Evolutionary conservation across 2,888 invertebrate species (phyloP).

Genomic region (Acanthopleura granulata): DNA sequence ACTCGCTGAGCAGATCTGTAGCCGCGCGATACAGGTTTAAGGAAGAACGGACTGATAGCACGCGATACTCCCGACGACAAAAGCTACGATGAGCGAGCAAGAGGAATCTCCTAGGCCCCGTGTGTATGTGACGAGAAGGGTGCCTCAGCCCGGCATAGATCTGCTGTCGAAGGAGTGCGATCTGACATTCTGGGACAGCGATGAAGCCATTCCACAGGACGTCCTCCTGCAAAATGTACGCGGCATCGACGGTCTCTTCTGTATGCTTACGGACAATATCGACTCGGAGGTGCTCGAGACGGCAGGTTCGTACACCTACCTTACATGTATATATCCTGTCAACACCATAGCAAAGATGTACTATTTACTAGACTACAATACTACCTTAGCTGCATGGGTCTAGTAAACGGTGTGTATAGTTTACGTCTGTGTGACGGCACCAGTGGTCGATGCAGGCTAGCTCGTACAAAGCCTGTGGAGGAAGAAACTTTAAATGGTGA

Average conservation of each 20-base stretch:
- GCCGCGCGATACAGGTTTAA: no score
- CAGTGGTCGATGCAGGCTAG: no score
- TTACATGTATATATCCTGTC: not conserved
- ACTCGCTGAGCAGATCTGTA: no score
- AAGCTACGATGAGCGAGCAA: not conserved
- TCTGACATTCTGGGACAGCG: constrained; percentile 61
- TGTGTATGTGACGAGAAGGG: constrained; percentile 61
- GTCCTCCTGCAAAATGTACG: constrained; percentile 79
- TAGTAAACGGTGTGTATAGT: no score
- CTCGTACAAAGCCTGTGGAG: no score
- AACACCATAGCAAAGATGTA: no score
- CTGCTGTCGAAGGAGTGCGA: constrained; percentile 50
- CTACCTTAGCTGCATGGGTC: no score
- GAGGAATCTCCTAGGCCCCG: constrained; percentile 22
- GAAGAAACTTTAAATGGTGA: no score
- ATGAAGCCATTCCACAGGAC: constrained; percentile 69
- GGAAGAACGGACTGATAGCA: no score
- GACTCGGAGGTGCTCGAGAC: constrained; percentile 81
- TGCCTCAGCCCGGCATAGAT: constrained; percentile 59
- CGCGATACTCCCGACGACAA: no score
- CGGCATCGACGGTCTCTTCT: constrained; percentile 83
- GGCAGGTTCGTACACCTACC: constrained; percentile 76
- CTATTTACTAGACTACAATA: no score
- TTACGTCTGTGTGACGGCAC: no score
- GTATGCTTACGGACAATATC: constrained; percentile 85